Evolutionary conservation across 37 sponge, comb jelly and placozoan species (phyloP).

Genomic region (Theonella swinhoei): DNA sequence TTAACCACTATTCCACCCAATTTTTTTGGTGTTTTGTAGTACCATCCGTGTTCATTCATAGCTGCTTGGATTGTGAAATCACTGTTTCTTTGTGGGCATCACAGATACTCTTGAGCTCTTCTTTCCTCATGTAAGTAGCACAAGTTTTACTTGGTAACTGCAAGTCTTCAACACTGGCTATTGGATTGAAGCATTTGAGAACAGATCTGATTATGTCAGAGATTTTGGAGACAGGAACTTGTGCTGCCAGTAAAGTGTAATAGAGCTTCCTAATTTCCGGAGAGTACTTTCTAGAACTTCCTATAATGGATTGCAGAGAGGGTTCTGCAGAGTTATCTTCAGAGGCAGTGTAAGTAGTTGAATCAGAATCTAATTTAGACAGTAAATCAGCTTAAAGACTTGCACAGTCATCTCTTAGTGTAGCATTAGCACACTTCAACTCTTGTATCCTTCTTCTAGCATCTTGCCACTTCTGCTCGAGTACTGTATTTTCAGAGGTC

Average conservation of each 20-base stretch:
- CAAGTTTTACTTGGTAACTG: constrained; percentile 20
- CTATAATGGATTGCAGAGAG: constrained; percentile 25
- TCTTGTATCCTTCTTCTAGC: not conserved
- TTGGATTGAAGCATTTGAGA: constrained; percentile 25
- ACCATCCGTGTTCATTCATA: constrained; percentile 43
- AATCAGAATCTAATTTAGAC: not conserved
- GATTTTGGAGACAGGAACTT: constrained; percentile 29
- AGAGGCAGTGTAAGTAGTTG: not conserved
- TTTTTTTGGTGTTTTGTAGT: constrained; percentile 44
- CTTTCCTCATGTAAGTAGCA: constrained; percentile 29
- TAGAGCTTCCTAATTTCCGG: constrained; percentile 31
- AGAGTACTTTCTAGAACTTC: constrained; percentile 7
- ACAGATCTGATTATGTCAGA: constrained; percentile 18
- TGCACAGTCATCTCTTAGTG: not conserved
- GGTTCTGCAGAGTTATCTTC: not conserved
- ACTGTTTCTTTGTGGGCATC: constrained; percentile 44
- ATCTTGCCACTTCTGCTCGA: not conserved
- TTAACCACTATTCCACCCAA: constrained; percentile 37
- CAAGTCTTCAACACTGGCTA: constrained; percentile 17
- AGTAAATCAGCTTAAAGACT: not conserved
- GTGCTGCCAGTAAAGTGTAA: constrained; percentile 26
- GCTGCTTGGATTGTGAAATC: not conserved
- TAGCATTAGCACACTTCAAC: constrained; percentile 4
- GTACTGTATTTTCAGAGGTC: constrained; percentile 8
- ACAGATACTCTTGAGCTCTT: constrained; percentile 17